Conservation (phyloP, 2,797 vertebrate genomes). For the Taenioides sp. region DNA sequence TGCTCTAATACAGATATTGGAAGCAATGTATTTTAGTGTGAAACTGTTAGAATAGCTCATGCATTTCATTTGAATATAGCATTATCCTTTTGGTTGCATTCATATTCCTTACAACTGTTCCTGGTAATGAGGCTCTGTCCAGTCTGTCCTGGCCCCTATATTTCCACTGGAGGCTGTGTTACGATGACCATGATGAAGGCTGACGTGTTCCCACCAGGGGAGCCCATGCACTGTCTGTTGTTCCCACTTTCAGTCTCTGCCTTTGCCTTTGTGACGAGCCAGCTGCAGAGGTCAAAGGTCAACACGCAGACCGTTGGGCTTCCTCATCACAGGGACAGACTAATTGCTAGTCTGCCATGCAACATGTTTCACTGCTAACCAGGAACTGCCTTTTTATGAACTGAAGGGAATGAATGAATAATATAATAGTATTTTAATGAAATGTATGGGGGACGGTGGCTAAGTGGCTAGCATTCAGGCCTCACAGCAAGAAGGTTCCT, state of each 20-base stretch:
- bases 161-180: conserved; percentile 48
- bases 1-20: neutral
- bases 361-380: conserved; percentile 44
- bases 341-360: conserved; percentile 59
- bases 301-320: conserved; percentile 60
- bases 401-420: neutral
- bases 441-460: too few relatives aligned
- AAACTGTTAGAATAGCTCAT: neutral
- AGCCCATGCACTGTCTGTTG: conserved; percentile 64
- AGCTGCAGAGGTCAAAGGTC: conserved; percentile 72
- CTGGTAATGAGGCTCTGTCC: conserved; percentile 27
- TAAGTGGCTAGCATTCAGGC: too few relatives aligned
- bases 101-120: conserved; percentile 26
- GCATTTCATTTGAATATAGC: neutral
- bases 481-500: too few relatives aligned
- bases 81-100: conserved; percentile 27
- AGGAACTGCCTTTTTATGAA: neutral
- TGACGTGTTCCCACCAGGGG: conserved; percentile 69
- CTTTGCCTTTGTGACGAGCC: conserved; percentile 63
- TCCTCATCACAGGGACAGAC: conserved; percentile 64
- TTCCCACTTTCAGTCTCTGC: conserved; percentile 52
- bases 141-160: conserved; percentile 28
- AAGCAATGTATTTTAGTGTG: neutral
- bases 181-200: conserved; percentile 64
- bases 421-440: neutral